phyloP scores from a whole-genome alignment of 2,113 vertebrate genomes.

The Prochilodus magdalenae region DNA sequence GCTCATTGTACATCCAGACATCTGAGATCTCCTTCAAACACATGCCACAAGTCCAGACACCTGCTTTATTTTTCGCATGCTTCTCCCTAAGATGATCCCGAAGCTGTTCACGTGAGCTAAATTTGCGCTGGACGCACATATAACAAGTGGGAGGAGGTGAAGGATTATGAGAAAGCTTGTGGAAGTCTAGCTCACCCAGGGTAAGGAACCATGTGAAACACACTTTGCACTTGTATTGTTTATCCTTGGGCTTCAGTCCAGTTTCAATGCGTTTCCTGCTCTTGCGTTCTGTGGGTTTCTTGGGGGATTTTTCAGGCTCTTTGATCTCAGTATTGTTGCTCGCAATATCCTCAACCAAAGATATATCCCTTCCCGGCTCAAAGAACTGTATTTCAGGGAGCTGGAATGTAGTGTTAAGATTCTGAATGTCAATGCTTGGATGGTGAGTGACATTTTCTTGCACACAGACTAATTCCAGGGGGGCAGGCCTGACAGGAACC shows the following conservation, averaged over 20 bases:
- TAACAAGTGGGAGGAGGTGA: conserved; percentile 96
- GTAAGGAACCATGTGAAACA: conserved; percentile 96
- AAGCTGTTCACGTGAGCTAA: conserved; percentile 93
- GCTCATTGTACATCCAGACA: conserved; percentile 98
- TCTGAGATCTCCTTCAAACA: conserved; percentile 94
- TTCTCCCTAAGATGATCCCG: conserved; percentile 93
- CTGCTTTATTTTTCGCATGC: conserved; percentile 88
- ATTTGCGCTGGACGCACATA: conserved; percentile 97
- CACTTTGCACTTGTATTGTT: conserved; percentile 93
- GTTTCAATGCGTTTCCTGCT: conserved; percentile 73
- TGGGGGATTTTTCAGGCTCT: conserved; percentile 63
- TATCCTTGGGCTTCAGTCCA: conserved; percentile 82
- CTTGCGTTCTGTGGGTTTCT: conserved; percentile 70
- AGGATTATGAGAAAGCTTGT: conserved; percentile 93
- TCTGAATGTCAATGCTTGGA: conserved; percentile 79
- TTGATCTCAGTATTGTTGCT: conserved; percentile 47
- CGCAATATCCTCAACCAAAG: conserved; percentile 51
- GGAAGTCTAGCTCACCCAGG: conserved; percentile 91
- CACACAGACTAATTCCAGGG: conserved; percentile 60
- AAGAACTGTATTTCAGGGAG: conserved; percentile 82
- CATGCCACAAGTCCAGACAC: conserved; percentile 97
- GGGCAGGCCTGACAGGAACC: conserved; percentile 49
- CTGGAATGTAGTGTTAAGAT: conserved; percentile 81
- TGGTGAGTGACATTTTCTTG: conserved; percentile 68
- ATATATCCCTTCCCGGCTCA: conserved; percentile 72